Evolutionary conservation across 1,140 invertebrate genomes (phyloP).

Genomic region (Zaprionus capensis): DNA sequence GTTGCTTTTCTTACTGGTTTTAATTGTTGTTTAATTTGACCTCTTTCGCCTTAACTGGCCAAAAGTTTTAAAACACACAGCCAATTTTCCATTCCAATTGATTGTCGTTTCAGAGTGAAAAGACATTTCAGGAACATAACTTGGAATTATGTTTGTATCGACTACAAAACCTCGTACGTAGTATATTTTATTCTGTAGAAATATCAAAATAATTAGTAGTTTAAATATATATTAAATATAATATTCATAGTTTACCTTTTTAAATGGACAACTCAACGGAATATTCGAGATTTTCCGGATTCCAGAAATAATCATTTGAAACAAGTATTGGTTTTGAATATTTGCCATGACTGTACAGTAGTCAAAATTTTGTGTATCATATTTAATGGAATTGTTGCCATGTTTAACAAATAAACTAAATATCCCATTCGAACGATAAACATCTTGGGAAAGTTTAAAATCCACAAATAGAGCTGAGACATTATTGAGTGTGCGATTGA

Average conservation of each 20-base stretch:
- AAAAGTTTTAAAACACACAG: not conserved
- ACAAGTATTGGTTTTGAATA: conserved; percentile 16
- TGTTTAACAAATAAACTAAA: conserved; percentile 20
- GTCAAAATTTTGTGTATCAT: conserved; percentile 29
- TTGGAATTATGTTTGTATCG: conserved; percentile 32
- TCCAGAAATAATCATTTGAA: conserved; percentile 29
- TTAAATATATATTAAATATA: not conserved
- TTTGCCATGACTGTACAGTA: conserved; percentile 31
- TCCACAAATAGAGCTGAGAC: not conserved
- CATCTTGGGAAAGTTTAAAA: conserved; percentile 15
- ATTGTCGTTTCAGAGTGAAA: conserved; percentile 32
- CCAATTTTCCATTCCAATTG: conserved; percentile 13
- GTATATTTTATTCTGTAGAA: conserved; percentile 30
- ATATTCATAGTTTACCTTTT: conserved; percentile 22
- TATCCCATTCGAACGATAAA: conserved; percentile 4
- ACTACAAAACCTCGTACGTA: conserved; percentile 14
- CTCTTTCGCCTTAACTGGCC: not conserved
- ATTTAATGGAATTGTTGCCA: conserved; percentile 16
- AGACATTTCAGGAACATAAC: conserved; percentile 26
- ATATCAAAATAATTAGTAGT: not conserved
- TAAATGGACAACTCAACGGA: conserved; percentile 41
- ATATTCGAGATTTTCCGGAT: conserved; percentile 36
- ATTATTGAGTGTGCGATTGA: not conserved
- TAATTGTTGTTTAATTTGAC: not conserved
- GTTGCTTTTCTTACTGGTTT: no score